Percentiles rank a stretch among this genome's conserved stretches.
These are phyloP conservation scores for Aythya baeri DNA, from an alignment of 2,113 vertebrate species.

Conservation along the genomic window DNA sequence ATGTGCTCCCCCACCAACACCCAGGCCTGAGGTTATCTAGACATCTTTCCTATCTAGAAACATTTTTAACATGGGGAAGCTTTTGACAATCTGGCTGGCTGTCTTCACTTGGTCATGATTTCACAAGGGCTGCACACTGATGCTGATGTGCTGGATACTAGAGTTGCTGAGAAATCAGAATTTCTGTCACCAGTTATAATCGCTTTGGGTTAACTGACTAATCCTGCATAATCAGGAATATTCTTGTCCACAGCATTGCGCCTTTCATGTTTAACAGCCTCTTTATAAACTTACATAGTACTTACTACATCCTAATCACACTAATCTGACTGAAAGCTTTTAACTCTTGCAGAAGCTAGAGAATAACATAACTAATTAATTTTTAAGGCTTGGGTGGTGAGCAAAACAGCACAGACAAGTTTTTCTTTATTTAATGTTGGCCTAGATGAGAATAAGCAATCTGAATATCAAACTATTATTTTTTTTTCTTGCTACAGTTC, in stretches of 20 bases:
- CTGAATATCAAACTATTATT: neutral
- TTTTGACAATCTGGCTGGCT: neutral
- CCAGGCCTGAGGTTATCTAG: neutral
- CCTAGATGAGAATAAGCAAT: neutral
- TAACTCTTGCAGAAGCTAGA: neutral
- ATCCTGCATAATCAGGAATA: neutral
- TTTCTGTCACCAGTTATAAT: neutral
- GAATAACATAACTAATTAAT: neutral
- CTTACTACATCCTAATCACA: neutral
- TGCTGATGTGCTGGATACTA: neutral
- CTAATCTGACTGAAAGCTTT: neutral
- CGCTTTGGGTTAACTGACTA: neutral
- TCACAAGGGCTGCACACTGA: neutral
- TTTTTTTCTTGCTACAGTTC: neutral
- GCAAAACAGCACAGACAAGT: neutral
- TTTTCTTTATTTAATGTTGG: neutral
- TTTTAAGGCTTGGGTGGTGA: neutral
- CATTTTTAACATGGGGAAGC: rapidly evolving
- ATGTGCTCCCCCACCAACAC: neutral
- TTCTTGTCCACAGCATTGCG: neutral
- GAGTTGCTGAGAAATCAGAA: neutral
- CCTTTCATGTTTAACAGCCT: neutral
- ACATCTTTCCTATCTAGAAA: neutral
- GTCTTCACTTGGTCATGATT: neutral
- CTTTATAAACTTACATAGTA: neutral